Percentiles rank a stretch among this genome's conserved stretches.
phyloP scores from a whole-genome alignment of 1,140 invertebrate genomes.

The Zaprionus taronus region DNA sequence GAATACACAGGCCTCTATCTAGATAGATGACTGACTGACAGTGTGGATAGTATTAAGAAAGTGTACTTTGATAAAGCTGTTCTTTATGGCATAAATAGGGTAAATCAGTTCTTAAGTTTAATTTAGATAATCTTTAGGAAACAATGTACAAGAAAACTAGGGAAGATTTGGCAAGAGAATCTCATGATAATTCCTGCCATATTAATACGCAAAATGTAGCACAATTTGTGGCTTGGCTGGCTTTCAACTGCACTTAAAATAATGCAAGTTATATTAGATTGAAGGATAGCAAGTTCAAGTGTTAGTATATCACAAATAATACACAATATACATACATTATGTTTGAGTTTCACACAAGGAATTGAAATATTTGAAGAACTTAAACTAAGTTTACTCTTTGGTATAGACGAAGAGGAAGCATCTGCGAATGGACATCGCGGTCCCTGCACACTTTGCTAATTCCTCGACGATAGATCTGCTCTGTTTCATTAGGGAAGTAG shows the following conservation, averaged over 20 bases:
- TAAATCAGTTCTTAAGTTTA: neutral
- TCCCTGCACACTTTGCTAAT: accelerated
- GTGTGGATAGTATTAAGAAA: neutral
- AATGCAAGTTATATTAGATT: neutral
- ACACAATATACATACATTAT: too few species aligned
- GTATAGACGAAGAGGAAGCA: too few species aligned
- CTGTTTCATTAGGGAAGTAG: too few species aligned
- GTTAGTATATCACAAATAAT: too few species aligned
- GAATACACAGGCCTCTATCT: neutral
- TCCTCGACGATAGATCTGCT: too few species aligned
- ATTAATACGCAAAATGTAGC: neutral
- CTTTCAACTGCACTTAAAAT: neutral
- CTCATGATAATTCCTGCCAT: neutral
- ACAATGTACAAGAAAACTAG: neutral
- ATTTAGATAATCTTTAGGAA: neutral
- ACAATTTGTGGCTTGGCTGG: neutral
- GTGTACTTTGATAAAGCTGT: neutral
- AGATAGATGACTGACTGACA: neutral
- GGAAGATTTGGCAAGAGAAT: neutral
- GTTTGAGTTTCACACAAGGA: too few species aligned
- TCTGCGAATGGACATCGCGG: too few species aligned
- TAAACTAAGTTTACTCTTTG: too few species aligned
- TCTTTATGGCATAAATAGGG: neutral
- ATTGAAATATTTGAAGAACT: too few species aligned
- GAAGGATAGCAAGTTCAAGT: too few species aligned